These are phyloP conservation scores for Periophthalmus magnuspinnatus DNA, from an alignment of 2,797 vertebrate species.

Conservation along the genomic window DNA sequence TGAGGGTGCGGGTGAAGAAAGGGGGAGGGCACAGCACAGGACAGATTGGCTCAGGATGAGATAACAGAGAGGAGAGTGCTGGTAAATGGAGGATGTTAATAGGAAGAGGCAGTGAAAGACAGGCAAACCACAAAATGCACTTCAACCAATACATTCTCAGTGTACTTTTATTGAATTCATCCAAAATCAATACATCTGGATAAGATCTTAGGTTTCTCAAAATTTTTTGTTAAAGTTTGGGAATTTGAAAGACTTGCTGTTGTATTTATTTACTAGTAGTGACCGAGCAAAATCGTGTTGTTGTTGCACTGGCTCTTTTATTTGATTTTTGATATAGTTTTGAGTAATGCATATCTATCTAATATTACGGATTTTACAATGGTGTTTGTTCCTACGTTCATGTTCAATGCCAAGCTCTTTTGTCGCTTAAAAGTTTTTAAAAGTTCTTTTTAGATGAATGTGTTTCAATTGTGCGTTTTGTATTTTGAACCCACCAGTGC, in stretches of 20 bases:
- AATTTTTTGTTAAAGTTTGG: not conserved
- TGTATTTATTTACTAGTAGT: not conserved
- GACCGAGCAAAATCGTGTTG: not conserved
- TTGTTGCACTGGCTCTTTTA: not conserved
- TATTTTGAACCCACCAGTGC: not conserved
- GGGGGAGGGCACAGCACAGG: slow-evolving; percentile 21
- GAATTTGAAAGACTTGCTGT: not conserved
- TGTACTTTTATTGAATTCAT: slow-evolving; percentile 27
- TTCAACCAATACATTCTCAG: slow-evolving; percentile 34
- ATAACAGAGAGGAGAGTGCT: slow-evolving; percentile 34
- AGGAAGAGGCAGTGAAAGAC: slow-evolving; percentile 25
- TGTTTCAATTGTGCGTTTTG: not conserved
- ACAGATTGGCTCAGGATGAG: slow-evolving; percentile 14
- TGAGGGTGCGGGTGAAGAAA: slow-evolving; percentile 36
- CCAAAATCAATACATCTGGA: slow-evolving; percentile 4
- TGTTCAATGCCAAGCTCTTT: not conserved
- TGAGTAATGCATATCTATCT: not conserved
- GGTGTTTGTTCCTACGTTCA: no score
- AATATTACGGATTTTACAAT: no score
- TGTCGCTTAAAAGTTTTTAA: not conserved
- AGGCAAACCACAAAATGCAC: slow-evolving; percentile 22
- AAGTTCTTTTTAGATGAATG: not conserved
- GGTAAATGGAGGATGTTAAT: slow-evolving; percentile 35
- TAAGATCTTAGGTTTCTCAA: not conserved
- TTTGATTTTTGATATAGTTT: not conserved